A percentile compares a stretch with the other conserved stretches of the same genome.
These are phyloP conservation scores for Neolamprologus kungweensis DNA, from an alignment of 2,113 vertebrate species.

Conservation along the genomic window DNA sequence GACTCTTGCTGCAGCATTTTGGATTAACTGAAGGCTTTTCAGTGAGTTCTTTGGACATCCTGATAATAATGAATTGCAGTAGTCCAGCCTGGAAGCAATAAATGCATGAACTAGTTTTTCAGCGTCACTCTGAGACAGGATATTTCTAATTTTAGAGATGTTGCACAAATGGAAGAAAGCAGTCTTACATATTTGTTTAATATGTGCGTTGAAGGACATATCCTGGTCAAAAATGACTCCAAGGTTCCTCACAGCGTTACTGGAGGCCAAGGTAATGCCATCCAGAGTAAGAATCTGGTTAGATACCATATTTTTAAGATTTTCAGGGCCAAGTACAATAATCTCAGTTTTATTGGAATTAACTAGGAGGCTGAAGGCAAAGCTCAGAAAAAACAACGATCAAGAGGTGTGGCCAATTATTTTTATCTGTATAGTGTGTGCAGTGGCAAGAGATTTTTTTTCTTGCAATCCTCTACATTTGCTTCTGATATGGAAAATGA, in stretches of 20 bases:
- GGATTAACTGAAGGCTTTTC: fast-evolving
- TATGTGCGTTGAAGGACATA: fast-evolving
- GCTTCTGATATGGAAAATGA: not conserved
- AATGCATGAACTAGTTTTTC: not conserved
- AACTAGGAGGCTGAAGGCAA: not conserved
- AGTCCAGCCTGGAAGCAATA: not conserved
- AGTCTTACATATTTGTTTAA: not conserved
- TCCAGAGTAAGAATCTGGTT: not conserved
- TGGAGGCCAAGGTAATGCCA: not conserved
- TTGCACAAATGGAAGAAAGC: not conserved
- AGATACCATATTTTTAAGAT: not conserved
- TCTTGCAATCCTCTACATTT: not conserved
- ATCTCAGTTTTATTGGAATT: not conserved
- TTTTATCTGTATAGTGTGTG: not conserved
- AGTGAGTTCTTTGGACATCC: fast-evolving
- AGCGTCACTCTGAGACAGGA: not conserved
- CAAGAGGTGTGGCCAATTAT: not conserved
- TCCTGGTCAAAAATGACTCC: fast-evolving
- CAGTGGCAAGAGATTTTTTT: not conserved
- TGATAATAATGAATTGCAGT: fast-evolving
- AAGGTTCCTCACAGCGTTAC: not conserved
- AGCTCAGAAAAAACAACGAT: not conserved
- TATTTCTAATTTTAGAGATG: fast-evolving
- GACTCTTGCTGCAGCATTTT: not conserved
- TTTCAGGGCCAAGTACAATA: not conserved